Evolutionary conservation across 1,140 invertebrate species (phyloP).

Genomic region (Cotesia glomerata): DNA sequence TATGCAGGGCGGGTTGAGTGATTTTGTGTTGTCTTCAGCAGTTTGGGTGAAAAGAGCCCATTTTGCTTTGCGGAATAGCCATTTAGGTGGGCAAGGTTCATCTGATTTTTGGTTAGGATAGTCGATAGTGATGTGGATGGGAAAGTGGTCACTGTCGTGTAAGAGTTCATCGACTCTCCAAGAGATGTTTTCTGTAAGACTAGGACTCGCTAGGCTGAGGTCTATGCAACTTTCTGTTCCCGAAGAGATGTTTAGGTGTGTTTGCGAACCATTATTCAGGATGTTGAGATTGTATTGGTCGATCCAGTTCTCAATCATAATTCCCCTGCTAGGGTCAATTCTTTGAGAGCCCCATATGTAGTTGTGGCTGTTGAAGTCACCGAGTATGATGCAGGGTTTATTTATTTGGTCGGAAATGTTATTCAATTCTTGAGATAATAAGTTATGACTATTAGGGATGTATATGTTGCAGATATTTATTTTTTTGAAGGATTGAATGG

Average conservation of each 20-base stretch:
- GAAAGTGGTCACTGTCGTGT: constrained; percentile 3
- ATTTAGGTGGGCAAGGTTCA: no score
- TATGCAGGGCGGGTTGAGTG: no score
- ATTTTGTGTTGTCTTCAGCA: no score
- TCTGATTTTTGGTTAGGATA: no score
- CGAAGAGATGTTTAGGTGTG: neutral
- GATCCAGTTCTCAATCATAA: neutral
- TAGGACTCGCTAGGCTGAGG: neutral
- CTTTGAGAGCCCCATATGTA: neutral
- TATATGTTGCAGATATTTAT: neutral
- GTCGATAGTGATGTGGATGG: neutral
- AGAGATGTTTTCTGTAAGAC: neutral
- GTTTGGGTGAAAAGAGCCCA: no score
- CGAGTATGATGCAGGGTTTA: neutral
- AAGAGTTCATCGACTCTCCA: neutral
- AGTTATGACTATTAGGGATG: neutral
- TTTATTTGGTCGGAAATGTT: neutral
- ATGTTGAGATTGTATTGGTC: neutral
- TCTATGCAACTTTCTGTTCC: neutral
- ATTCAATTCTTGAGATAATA: neutral
- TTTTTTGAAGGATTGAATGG: neutral
- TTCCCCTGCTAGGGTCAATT: neutral
- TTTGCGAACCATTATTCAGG: neutral
- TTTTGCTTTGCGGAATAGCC: no score
- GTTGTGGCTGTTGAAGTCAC: neutral